Conservation (phyloP, 2,113 vertebrate genomes). For the Anarrhichthys ocellatus region DNA sequence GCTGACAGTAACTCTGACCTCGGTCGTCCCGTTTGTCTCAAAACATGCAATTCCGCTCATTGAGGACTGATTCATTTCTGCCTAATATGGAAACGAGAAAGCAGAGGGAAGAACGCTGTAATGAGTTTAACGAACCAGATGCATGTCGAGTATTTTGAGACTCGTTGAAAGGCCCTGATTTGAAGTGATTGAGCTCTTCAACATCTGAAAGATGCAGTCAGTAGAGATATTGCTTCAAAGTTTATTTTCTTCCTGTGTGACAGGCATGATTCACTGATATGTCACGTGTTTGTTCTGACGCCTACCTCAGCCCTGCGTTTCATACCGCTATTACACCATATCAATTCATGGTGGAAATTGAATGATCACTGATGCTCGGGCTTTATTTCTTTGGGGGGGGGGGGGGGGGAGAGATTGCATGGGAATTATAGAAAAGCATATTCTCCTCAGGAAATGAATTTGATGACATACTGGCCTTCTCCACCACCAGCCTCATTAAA, state of each 20-base stretch:
- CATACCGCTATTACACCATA: background rate
- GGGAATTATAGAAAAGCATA: conserved; percentile 35
- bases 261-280: conserved; percentile 42
- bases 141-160: conserved; percentile 68
- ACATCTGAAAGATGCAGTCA: conserved; percentile 57
- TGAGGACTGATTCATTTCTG: conserved; percentile 74
- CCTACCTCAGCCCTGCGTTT: conserved; percentile 12
- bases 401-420: background rate
- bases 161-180: conserved; percentile 71
- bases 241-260: conserved; percentile 43
- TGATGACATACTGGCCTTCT: conserved; percentile 39
- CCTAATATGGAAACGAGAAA: conserved; percentile 63
- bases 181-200: conserved; percentile 74
- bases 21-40: conserved; percentile 40
- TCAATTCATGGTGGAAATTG: conserved; percentile 44
- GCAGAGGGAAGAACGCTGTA: conserved; percentile 37
- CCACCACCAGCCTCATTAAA: conserved; percentile 59
- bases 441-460: conserved; percentile 32
- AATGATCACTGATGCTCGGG: conserved; percentile 25
- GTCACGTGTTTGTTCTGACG: conserved; percentile 41
- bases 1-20: conserved; percentile 55
- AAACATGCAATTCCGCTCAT: conserved; percentile 63
- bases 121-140: conserved; percentile 78
- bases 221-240: conserved; percentile 41
- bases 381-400: conserved; percentile 15